Base-by-base conservation (phyloP, 92 coral and sea anemone genomes). In the Muricea muricata region DNA sequence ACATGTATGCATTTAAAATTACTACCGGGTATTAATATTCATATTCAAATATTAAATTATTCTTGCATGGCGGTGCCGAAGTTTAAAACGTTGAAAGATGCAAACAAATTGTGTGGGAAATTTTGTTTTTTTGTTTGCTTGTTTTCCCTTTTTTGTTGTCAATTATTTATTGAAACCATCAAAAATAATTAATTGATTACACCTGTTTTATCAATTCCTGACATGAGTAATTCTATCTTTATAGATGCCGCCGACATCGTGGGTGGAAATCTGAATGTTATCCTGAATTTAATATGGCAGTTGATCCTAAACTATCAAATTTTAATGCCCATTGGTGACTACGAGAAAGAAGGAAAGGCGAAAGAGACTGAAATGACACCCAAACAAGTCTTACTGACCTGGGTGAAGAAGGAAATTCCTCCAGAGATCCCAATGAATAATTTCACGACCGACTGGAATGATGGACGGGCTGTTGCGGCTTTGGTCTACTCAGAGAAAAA, bases 321-420 rank as follows among this genome's bases (percentile, higher is more conserved):
- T 93, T 93, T 97, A 33, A 97, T 93, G 99, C 99, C 99, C 0
- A 78, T 78, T 70, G 83, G 83, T 24, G 83, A 78, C 29, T 97
- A 93, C 76, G 92, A 92, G 73, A 94, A 70, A 1, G 92, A 73
- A 15, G 93, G 93, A 78, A 47, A 42, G 8, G 40, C 39, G 52
- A 57, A 78, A 42, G 65, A 57, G 42, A 26, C 40, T 25, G 83
- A 72, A 5, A 94, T 97, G 98, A 97, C 99, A 1, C 99, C 99
- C 42, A 97, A 97, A 79, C 99, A 97, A 80, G 98, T 98, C 4
- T 93, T 97, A 7, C 97, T 97, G 14, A 94, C 99, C 23, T 97
- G 99, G 99, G 98, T 94, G 29, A 97, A 92, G 89, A 94, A 97
- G 86, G 94, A 97, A 73, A 94, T 97, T 97, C 99, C 99, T 0